A percentile compares a stretch with the other conserved stretches of the same genome.
Conservation (phyloP, 2,888 invertebrate species). For the Gnatocerus cornutus region DNA sequence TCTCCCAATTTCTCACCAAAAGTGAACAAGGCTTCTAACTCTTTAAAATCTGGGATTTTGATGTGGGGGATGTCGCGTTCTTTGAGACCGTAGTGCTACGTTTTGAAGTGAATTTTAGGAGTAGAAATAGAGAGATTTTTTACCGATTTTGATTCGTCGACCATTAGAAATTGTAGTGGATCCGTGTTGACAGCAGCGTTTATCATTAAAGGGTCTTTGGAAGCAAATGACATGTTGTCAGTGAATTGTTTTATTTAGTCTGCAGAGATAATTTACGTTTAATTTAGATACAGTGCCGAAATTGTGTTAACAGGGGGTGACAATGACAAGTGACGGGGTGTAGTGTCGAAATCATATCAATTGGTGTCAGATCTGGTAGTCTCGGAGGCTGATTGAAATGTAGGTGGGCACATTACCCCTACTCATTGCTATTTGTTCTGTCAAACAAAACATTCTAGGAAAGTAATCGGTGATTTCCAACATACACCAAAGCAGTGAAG, state of each 20-base stretch:
- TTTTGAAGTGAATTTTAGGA: background rate
- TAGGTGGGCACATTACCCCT: too few species aligned
- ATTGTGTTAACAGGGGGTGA: background rate
- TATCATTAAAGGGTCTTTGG: conserved; percentile 30
- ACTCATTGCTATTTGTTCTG: too few species aligned
- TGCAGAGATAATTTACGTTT: background rate
- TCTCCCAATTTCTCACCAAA: conserved; percentile 69
- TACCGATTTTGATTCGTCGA: background rate
- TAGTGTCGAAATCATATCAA: too few species aligned
- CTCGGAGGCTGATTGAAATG: too few species aligned
- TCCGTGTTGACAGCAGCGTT: conserved; percentile 43
- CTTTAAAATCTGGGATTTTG: conserved; percentile 64
- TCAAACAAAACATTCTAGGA: background rate
- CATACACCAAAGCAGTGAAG: background rate
- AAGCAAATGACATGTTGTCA: conserved; percentile 19
- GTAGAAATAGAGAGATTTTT: background rate
- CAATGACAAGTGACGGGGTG: background rate
- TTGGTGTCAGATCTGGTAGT: too few species aligned
- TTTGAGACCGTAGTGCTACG: conserved; percentile 43
- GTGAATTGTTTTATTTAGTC: background rate
- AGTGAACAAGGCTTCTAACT: conserved; percentile 65
- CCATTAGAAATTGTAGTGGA: conserved; percentile 16
- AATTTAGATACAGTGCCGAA: background rate
- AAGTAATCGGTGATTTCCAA: background rate
- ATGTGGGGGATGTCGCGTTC: conserved; percentile 66